Evolutionary conservation across 2,797 vertebrate genomes (phyloP).

Genomic region (Okamejei kenojei): DNA sequence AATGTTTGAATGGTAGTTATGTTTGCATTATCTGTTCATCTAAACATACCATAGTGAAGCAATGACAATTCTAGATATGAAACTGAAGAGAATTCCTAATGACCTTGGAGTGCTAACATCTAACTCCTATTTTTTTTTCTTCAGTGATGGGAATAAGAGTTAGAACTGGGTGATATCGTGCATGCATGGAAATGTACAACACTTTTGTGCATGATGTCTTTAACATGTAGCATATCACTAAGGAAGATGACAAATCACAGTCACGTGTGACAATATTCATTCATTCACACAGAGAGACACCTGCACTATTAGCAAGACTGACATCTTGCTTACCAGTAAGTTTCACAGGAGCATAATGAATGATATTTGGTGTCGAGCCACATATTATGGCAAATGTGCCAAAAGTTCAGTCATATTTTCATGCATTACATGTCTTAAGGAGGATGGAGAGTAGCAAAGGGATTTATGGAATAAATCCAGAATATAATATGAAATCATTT

Average conservation of each 20-base stretch:
- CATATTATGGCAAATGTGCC: no score
- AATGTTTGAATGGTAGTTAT: background rate
- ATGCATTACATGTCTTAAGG: no score
- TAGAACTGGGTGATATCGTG: background rate
- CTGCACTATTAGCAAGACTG: background rate
- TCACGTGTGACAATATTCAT: no score
- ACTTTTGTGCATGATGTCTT: constrained; percentile 37
- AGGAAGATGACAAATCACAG: background rate
- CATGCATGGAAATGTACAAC: background rate
- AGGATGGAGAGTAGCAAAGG: no score
- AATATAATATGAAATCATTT: background rate
- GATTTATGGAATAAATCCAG: background rate
- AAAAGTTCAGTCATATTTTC: no score
- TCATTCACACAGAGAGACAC: background rate
- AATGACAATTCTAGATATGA: background rate
- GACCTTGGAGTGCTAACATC: no score
- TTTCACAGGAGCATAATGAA: no score
- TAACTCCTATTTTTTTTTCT: background rate
- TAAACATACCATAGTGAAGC: background rate
- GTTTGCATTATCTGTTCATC: background rate
- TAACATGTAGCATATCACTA: background rate
- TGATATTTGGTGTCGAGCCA: no score
- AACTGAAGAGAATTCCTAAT: background rate
- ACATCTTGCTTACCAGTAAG: no score
- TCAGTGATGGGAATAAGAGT: background rate